A percentile compares a stretch with the other conserved stretches of the same genome.
These are phyloP conservation scores for Lasioglossum oenotherae DNA, from an alignment of 2,888 invertebrate species.

Conservation along the genomic window DNA sequence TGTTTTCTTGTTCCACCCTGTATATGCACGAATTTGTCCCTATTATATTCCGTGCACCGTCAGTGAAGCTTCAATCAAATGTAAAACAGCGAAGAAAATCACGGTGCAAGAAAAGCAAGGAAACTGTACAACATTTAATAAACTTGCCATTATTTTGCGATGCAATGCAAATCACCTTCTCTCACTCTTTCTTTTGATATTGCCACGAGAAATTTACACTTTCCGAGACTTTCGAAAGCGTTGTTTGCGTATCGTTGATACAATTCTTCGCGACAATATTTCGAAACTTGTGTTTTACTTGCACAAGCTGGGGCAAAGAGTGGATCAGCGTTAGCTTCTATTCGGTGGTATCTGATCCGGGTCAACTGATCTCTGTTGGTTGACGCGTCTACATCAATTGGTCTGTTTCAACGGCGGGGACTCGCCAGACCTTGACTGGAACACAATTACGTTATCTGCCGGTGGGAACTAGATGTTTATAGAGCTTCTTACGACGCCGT, in stretches of 20 bases:
- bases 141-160: background rate
- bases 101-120: background rate
- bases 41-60: background rate
- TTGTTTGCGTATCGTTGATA: background rate
- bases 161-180: background rate
- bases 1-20: background rate
- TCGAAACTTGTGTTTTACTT: background rate
- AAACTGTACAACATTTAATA: background rate
- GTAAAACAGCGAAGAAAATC: background rate
- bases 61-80: background rate
- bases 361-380: slow-evolving; percentile 9
- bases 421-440: slow-evolving; percentile 3
- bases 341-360: background rate
- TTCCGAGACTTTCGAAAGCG: background rate
- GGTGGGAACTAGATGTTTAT: slow-evolving; percentile 29
- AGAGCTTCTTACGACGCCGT: slow-evolving; percentile 9
- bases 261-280: background rate
- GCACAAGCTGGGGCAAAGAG: background rate
- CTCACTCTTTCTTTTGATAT: background rate
- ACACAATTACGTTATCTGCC: slow-evolving; percentile 22
- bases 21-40: background rate
- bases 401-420: slow-evolving; percentile 4
- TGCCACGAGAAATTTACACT: background rate
- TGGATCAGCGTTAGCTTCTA: background rate
- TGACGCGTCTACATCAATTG: slow-evolving; percentile 14